phyloP scores from a whole-genome alignment of 2,113 vertebrate species.

The Pluvialis apricaria region DNA sequence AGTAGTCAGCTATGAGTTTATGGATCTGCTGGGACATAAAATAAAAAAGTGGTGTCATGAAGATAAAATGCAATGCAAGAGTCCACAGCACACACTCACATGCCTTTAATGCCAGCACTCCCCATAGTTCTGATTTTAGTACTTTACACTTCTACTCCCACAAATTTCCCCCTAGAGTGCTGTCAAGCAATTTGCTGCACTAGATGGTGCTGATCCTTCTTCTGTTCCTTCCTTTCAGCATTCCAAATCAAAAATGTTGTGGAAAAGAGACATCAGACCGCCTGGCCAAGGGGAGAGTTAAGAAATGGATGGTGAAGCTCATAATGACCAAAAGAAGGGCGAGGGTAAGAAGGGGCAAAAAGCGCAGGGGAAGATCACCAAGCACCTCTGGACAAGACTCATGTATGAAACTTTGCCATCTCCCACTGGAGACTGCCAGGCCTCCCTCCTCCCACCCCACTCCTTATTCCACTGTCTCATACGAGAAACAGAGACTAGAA shows the following conservation, averaged over 20 bases:
- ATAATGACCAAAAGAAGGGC: background rate
- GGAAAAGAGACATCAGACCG: background rate
- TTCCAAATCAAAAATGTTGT: background rate
- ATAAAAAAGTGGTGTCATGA: background rate
- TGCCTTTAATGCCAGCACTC: background rate
- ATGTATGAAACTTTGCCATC: accelerated
- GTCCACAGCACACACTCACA: background rate
- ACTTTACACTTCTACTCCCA: background rate
- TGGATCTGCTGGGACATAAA: background rate
- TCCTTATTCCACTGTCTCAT: background rate
- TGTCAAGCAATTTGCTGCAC: background rate
- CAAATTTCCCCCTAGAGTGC: background rate
- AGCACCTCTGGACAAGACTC: background rate
- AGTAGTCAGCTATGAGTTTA: background rate
- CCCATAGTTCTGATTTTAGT: background rate
- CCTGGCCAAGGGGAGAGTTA: background rate
- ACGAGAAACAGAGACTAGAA: background rate
- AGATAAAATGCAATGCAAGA: background rate
- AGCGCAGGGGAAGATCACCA: accelerated
- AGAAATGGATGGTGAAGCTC: background rate
- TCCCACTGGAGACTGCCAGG: background rate
- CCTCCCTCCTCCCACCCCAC: background rate
- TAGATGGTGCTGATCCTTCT: background rate
- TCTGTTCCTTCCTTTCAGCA: background rate
- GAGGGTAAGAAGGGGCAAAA: background rate